A percentile compares a stretch with the other conserved stretches of the same genome.
phyloP scores from a whole-genome alignment of 30 jellyfish, hydroid and myxozoan genomes.

The Aurelia aurita complex sp. Pacific region DNA sequence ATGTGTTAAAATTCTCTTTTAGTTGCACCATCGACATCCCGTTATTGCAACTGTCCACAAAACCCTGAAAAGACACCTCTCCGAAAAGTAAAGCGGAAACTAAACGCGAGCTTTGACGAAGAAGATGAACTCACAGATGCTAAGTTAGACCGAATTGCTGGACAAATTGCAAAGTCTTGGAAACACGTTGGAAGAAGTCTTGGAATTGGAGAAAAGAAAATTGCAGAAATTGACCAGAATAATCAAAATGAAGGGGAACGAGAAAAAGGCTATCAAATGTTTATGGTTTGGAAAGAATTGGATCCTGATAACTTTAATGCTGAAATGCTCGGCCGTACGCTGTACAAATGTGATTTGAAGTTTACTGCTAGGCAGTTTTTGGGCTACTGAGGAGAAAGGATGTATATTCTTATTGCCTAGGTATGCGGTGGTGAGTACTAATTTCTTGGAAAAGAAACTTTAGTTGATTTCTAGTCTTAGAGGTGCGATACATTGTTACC shows the following conservation, averaged over 20 bases:
- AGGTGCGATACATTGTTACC: too few species aligned
- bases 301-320: constrained; percentile 78
- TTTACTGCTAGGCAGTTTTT: constrained; percentile 78
- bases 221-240: constrained; percentile 79
- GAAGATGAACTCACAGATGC: constrained; percentile 69
- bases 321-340: constrained; percentile 48
- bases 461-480: too few species aligned
- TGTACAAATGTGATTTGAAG: constrained; percentile 65
- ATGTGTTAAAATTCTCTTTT: not conserved
- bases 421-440: too few species aligned
- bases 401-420: too few species aligned
- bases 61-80: constrained; percentile 66
- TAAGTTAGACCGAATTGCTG: constrained; percentile 75
- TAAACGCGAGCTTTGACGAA: constrained; percentile 32
- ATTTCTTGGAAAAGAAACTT: too few species aligned
- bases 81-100: constrained; percentile 65
- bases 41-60: constrained; percentile 57
- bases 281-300: constrained; percentile 86
- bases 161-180: constrained; percentile 78
- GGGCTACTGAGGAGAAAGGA: not conserved
- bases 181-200: constrained; percentile 81
- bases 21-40: constrained; percentile 12
- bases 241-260: constrained; percentile 76
- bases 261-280: constrained; percentile 96
- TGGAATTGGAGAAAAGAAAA: constrained; percentile 50